A percentile compares a stretch with the other conserved stretches of the same genome.
phyloP scores from a whole-genome alignment of 1,140 invertebrate species.

The Drosophila ohnishii region DNA sequence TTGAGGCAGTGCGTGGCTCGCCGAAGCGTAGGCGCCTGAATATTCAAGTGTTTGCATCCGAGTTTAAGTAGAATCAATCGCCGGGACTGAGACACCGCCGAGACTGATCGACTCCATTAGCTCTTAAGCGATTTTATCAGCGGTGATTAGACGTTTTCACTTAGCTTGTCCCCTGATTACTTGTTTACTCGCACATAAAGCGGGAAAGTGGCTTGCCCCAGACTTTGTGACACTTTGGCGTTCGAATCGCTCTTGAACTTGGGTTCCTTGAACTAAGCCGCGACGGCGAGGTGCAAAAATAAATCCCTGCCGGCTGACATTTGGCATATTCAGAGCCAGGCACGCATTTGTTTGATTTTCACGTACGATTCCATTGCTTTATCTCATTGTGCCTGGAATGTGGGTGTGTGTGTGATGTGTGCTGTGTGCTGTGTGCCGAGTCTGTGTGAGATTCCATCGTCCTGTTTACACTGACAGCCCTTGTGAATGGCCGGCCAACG shows the following conservation, averaged over 20 bases:
- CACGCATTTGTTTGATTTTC: conserved; percentile 47
- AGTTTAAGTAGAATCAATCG: conserved; percentile 23
- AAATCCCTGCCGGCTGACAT: conserved; percentile 38
- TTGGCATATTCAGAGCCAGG: conserved; percentile 36
- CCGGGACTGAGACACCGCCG: conserved; percentile 8
- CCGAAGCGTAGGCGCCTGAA: conserved; percentile 5
- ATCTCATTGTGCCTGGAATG: conserved; percentile 21
- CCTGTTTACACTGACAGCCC: conserved; percentile 44
- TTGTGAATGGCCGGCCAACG: conserved; percentile 14
- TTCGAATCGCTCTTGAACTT: conserved; percentile 47
- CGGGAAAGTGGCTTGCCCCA: neutral
- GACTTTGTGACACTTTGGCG: conserved; percentile 26
- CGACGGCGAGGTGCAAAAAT: conserved; percentile 15
- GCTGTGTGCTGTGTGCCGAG: neutral
- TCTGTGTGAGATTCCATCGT: conserved; percentile 13
- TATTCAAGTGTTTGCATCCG: conserved; percentile 9
- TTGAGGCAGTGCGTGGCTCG: conserved; percentile 18
- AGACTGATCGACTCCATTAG: conserved; percentile 33
- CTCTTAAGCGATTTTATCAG: conserved; percentile 19
- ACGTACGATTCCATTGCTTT: conserved; percentile 43
- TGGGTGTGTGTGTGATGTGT: neutral
- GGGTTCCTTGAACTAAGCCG: conserved; percentile 65
- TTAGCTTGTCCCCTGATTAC: conserved; percentile 17
- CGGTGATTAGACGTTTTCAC: conserved; percentile 27
- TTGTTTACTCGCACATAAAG: neutral